Evolutionary conservation across 92 coral and sea anemone species (phyloP).

Genomic region (Zoanthus gigantus): DNA sequence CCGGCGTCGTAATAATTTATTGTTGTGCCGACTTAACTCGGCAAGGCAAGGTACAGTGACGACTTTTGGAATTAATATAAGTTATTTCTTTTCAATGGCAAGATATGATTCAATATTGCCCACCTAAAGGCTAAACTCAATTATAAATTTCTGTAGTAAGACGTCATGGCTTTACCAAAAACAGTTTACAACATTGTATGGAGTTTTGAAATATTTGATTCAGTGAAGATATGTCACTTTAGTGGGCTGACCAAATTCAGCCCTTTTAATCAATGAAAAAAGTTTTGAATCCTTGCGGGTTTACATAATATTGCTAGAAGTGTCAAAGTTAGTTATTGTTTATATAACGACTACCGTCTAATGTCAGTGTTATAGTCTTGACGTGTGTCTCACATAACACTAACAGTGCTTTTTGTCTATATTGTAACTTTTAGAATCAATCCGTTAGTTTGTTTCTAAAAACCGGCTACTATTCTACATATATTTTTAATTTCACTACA

Average conservation of each 20-base stretch:
- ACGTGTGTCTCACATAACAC: too few species aligned
- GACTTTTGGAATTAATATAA: not conserved
- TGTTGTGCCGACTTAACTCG: not conserved
- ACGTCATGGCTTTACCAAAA: slow-evolving; percentile 15
- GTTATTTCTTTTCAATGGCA: not conserved
- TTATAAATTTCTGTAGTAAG: not conserved
- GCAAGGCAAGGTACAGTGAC: not conserved
- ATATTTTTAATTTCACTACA: too few species aligned
- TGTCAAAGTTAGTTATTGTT: too few species aligned
- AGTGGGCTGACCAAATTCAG: slow-evolving; percentile 12
- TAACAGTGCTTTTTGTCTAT: too few species aligned
- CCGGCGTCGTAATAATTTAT: not conserved
- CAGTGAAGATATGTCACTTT: not conserved
- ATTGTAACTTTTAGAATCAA: too few species aligned
- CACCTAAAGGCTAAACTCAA: not conserved
- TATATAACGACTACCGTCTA: too few species aligned
- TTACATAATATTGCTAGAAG: slow-evolving; percentile 4
- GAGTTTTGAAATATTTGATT: slow-evolving; percentile 35
- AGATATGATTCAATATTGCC: not conserved
- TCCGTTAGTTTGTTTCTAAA: too few species aligned
- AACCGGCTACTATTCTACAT: too few species aligned
- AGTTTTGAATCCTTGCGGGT: slow-evolving; percentile 27
- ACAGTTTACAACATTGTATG: not conserved
- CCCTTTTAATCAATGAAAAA: slow-evolving; percentile 8
- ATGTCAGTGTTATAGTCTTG: too few species aligned